Evolutionary conservation across 1,140 invertebrate species (phyloP).

Genomic region (Papilio polyxenes): DNA sequence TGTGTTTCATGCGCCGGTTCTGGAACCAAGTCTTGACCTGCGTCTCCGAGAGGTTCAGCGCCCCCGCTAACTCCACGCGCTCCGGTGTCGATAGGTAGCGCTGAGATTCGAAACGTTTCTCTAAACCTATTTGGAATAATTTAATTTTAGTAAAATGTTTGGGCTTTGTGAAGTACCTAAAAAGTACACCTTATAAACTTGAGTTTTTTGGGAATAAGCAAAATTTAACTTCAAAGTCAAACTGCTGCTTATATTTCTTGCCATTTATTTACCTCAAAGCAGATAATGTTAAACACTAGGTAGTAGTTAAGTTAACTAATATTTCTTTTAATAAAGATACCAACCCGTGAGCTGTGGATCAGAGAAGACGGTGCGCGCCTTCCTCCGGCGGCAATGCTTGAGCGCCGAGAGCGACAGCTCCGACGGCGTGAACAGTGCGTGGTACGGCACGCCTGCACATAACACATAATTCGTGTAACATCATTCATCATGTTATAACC

Average conservation of each 20-base stretch:
- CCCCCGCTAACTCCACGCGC: slow-evolving; percentile 95
- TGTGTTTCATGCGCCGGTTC: slow-evolving; percentile 98
- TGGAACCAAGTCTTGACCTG: slow-evolving; percentile 99
- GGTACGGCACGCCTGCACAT: slow-evolving; percentile 85
- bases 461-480: slow-evolving; percentile 34
- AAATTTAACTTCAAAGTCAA: too few relatives aligned
- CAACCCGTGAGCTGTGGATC: slow-evolving; percentile 94
- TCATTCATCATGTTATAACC: not conserved
- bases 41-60: slow-evolving; percentile 96
- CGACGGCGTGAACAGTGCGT: slow-evolving; percentile 84
- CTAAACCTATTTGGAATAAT: slow-evolving; percentile 84
- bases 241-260: too few relatives aligned
- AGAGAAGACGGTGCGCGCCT: slow-evolving; percentile 98
- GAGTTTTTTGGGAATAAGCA: too few relatives aligned
- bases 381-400: slow-evolving; percentile 94
- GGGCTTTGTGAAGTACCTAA: not conserved
- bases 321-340: not conserved
- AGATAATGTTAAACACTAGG: not conserved
- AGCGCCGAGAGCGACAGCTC: slow-evolving; percentile 86
- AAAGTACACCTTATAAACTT: too few relatives aligned
- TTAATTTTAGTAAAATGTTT: not conserved
- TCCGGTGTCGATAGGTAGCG: slow-evolving; percentile 98
- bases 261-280: too few relatives aligned
- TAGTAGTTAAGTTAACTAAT: not conserved
- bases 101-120: slow-evolving; percentile 97